phyloP scores from a whole-genome alignment of 2,797 vertebrate genomes.

The Paratrypauchen microcephalus region DNA sequence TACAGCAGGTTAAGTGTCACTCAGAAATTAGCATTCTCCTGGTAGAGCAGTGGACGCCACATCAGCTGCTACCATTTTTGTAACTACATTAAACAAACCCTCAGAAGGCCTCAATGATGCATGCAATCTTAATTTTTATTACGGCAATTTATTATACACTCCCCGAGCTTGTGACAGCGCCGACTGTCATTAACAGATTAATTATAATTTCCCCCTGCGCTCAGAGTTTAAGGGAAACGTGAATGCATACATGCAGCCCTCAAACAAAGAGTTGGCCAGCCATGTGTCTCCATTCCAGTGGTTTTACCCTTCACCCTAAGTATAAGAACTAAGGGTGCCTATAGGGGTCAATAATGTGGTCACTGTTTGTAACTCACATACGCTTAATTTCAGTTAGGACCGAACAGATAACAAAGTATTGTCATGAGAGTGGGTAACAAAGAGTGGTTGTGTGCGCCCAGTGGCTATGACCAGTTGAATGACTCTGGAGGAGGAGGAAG shows the following conservation, averaged over 20 bases:
- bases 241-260: conserved; percentile 60
- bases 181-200: conserved; percentile 90
- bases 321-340: conserved; percentile 42
- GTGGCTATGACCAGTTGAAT: neutral
- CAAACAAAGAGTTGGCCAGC: conserved; percentile 67
- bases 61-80: conserved; percentile 84
- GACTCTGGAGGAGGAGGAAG: neutral
- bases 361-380: conserved; percentile 38
- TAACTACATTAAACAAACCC: conserved; percentile 89
- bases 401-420: too few relatives aligned
- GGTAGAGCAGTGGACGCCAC: conserved; percentile 76
- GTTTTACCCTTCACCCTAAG: conserved; percentile 69
- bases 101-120: conserved; percentile 85
- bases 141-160: conserved; percentile 87
- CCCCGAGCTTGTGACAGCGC: conserved; percentile 84
- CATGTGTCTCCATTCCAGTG: conserved; percentile 58
- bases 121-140: conserved; percentile 89
- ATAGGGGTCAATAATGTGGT: conserved; percentile 55
- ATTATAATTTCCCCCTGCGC: conserved; percentile 84
- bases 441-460: neutral
- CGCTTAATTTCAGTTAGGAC: neutral
- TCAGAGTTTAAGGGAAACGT: conserved; percentile 75
- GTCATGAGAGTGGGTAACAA: neutral
- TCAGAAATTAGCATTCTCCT: conserved; percentile 79
- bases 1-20: conserved; percentile 80